Base-by-base conservation (phyloP, 2,113 vertebrate genomes). In the Polypterus bichir region DNA sequence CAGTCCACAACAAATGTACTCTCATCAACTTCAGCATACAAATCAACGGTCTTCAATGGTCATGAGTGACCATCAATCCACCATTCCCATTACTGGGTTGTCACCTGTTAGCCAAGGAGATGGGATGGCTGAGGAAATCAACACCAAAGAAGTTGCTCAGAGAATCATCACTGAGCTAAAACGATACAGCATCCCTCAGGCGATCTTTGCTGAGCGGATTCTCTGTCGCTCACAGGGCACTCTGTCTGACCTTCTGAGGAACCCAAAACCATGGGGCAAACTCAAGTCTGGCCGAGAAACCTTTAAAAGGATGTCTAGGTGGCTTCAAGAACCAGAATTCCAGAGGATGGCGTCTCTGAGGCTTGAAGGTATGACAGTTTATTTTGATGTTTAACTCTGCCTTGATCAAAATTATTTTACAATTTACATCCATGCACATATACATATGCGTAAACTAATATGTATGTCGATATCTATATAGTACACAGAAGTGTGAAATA, bases 271-370 rank as follows among this genome's bases (percentile, higher is more conserved):
- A 59, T 89, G 88, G 88, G 84, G 84, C 74, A 90, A 91, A 72
- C 87, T 91, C 69, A 91, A 91, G 78, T 90, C 89, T 1, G 89
- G 88, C 66, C 82, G 88, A 8, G 88, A 91, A 81, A 91, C 89
- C 73, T 90, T 91, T 70, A 88, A 89, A 77, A 84, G 89, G 71
- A 90, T 91, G 89, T 88, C 83, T 75, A 74, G 83, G 53, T 91
- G 88, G 88, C 84, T 91, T 6, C 88, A 89, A 71, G 88, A 91
- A 55, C 88, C 88, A 0, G 88, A 89, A 69, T 88, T 89, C 69
- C 88, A 91, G 75, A 85, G 88, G 54, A 89, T 89, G 88, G 87
- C 88, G 63, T 86, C 85, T 3, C 82, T 91, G 68, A 78, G 88
- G 69, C 81, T 91, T 69, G 88, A 91, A 84, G 88, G 88, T 91